phyloP scores from a whole-genome alignment of 2,888 invertebrate genomes.

The Plusia festucae region DNA sequence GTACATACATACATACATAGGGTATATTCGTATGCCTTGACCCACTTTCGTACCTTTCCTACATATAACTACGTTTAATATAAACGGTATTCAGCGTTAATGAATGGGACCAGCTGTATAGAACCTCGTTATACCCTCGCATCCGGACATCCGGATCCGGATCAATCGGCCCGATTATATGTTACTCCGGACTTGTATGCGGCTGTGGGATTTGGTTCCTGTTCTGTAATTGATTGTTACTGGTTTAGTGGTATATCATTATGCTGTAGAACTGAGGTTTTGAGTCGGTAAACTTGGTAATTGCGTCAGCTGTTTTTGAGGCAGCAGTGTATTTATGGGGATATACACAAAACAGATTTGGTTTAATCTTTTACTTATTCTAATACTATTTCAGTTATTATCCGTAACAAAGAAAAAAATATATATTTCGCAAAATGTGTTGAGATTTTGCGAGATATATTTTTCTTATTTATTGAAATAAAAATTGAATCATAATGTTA shows the following conservation, averaged over 20 bases:
- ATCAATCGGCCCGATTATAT: slow-evolving; percentile 48
- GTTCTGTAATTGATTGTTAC: slow-evolving; percentile 10
- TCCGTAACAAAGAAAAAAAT: too few relatives aligned
- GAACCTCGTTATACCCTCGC: slow-evolving; percentile 18
- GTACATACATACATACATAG: not conserved
- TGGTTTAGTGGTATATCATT: not conserved
- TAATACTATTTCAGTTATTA: too few relatives aligned
- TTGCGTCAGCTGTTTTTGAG: not conserved
- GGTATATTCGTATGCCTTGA: slow-evolving; percentile 7
- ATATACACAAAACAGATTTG: too few relatives aligned
- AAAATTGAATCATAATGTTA: too few relatives aligned
- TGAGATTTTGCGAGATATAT: too few relatives aligned
- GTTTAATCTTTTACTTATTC: too few relatives aligned
- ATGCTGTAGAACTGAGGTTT: not conserved
- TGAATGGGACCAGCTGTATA: slow-evolving; percentile 25
- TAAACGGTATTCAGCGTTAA: slow-evolving; percentile 16
- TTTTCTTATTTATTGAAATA: too few relatives aligned
- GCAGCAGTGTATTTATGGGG: too few relatives aligned
- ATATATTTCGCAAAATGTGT: too few relatives aligned
- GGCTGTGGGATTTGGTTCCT: slow-evolving; percentile 30
- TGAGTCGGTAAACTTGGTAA: not conserved
- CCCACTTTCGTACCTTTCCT: slow-evolving; percentile 1
- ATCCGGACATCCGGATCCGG: slow-evolving; percentile 34
- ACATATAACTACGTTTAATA: not conserved
- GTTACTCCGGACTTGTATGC: slow-evolving; percentile 22